Evolutionary conservation across 2,113 vertebrate species (phyloP).

Genomic region (Elephantulus edwardii): DNA sequence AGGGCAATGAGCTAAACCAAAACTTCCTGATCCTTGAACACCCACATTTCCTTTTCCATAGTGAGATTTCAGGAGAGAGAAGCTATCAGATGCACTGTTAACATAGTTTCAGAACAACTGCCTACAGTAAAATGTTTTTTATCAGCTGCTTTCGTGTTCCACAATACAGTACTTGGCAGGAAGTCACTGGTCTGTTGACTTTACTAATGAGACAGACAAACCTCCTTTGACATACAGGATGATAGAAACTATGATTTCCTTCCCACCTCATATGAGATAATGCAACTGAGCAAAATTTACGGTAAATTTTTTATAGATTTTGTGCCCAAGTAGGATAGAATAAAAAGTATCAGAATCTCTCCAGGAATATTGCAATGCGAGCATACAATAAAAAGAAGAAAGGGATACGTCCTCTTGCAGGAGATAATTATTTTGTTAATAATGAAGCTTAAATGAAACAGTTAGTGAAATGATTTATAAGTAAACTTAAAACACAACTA

Average conservation of each 20-base stretch:
- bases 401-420: no score
- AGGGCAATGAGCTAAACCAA: background rate
- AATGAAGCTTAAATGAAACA: fast-evolving
- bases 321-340: background rate
- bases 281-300: constrained; percentile 19
- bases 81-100: constrained; percentile 32
- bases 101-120: constrained; percentile 48
- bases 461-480: background rate
- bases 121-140: constrained; percentile 27
- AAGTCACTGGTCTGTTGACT: constrained; percentile 67
- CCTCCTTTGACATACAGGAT: constrained; percentile 69
- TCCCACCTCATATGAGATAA: background rate
- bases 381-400: background rate
- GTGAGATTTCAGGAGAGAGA: background rate
- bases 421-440: background rate
- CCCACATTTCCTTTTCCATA: background rate
- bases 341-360: background rate
- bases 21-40: background rate
- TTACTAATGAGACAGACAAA: constrained; percentile 59
- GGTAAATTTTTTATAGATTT: background rate
- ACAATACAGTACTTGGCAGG: constrained; percentile 59
- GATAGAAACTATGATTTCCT: constrained; percentile 58
- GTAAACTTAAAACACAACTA: background rate
- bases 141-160: constrained; percentile 48
- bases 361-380: background rate